Conservation (phyloP, 2,797 vertebrate species). For the Pteropus rufus region DNA sequence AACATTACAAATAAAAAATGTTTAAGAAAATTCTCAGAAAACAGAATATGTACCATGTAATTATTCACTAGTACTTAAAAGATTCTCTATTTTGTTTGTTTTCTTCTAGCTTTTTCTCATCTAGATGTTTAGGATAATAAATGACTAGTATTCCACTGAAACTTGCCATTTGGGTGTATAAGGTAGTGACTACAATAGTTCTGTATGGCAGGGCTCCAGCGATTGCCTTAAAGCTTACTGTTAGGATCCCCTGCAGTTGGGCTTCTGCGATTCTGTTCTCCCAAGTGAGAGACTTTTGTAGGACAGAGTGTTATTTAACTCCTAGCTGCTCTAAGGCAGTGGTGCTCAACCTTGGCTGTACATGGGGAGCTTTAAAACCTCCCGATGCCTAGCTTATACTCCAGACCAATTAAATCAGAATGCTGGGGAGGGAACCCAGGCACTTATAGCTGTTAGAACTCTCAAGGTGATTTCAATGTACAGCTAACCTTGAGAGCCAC, state of each 20-base stretch:
- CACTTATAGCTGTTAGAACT: background rate
- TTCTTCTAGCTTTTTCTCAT: background rate
- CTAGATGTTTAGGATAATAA: background rate
- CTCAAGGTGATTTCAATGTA: background rate
- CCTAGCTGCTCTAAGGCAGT: background rate
- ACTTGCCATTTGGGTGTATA: background rate
- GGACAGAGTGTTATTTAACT: background rate
- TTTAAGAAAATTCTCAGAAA: constrained; percentile 41
- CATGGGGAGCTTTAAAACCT: background rate
- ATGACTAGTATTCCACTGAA: background rate
- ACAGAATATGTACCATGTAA: background rate
- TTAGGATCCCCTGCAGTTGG: background rate
- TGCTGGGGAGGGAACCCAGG: background rate
- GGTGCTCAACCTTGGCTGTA: background rate
- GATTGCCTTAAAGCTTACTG: background rate
- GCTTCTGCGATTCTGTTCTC: background rate
- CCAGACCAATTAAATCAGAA: background rate
- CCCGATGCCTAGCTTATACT: background rate
- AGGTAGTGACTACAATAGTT: background rate
- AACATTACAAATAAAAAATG: background rate
- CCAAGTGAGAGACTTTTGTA: background rate
- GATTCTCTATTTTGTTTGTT: background rate
- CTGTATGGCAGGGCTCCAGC: background rate
- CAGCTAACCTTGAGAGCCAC: background rate
- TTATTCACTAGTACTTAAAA: background rate